A percentile compares a stretch with the other conserved stretches of the same genome.
Evolutionary conservation across 2,797 vertebrate genomes (phyloP).

Genomic region (Syndactyla subalaris): DNA sequence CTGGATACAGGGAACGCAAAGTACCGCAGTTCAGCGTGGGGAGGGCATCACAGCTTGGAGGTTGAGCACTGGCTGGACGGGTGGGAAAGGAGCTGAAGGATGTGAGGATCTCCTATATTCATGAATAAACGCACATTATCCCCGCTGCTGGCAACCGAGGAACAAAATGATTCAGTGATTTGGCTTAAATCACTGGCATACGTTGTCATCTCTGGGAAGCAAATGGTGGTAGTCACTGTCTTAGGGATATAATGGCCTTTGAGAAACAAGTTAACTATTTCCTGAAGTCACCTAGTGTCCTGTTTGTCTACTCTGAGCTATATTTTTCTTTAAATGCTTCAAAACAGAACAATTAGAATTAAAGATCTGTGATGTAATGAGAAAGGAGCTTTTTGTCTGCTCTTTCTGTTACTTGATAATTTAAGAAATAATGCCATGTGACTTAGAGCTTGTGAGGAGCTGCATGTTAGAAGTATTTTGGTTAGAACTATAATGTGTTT

Average conservation of each 20-base stretch:
- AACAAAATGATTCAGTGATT: not conserved
- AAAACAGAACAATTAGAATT: not conserved
- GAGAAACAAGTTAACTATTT: not conserved
- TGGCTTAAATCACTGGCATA: not conserved
- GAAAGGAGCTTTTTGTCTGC: not conserved
- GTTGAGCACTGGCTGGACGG: not conserved
- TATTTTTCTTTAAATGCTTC: not conserved
- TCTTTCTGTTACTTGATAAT: not conserved
- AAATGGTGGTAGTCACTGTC: not conserved
- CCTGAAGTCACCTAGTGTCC: not conserved
- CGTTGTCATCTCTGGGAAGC: not conserved
- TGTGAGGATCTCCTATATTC: not conserved
- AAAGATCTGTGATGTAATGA: not conserved
- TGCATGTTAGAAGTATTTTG: not conserved
- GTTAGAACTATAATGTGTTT: not conserved
- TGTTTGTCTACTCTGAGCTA: not conserved
- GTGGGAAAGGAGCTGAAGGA: no score
- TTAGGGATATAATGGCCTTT: not conserved
- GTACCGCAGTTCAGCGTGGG: accelerated
- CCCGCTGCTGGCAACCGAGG: not conserved
- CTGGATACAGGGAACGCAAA: accelerated
- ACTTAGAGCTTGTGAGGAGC: not conserved
- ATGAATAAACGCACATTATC: accelerated
- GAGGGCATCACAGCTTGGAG: no score
- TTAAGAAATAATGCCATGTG: not conserved